phyloP scores from a whole-genome alignment of 2,113 vertebrate genomes.

The Narcine bancroftii region DNA sequence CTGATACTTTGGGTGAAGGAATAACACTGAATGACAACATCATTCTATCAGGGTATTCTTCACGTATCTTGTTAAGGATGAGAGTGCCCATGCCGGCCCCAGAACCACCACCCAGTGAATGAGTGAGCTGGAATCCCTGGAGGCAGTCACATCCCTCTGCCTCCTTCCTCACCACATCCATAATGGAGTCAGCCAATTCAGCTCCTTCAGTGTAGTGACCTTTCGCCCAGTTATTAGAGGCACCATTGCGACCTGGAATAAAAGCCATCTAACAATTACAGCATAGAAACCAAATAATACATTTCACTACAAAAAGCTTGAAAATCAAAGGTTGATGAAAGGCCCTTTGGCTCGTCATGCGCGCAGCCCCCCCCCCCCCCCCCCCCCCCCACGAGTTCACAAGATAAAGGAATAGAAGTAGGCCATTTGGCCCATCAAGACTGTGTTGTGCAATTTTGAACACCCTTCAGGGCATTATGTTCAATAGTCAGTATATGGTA shows the following conservation, averaged over 20 bases:
- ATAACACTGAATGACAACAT: constrained; percentile 29
- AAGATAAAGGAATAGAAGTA: too few species aligned
- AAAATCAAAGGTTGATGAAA: neutral
- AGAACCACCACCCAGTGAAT: constrained; percentile 35
- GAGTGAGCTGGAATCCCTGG: constrained; percentile 37
- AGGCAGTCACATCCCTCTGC: constrained; percentile 34
- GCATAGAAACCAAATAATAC: constrained; percentile 21
- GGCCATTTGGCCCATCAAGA: too few species aligned
- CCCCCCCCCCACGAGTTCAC: too few species aligned
- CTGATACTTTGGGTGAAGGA: constrained; percentile 36
- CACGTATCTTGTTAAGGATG: constrained; percentile 35
- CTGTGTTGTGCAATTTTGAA: neutral
- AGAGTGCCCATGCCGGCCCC: constrained; percentile 35
- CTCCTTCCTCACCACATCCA: constrained; percentile 37
- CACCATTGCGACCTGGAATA: constrained; percentile 19
- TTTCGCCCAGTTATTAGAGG: constrained; percentile 38
- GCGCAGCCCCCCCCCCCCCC: too few species aligned
- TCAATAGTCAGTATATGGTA: neutral
- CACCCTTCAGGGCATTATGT: neutral
- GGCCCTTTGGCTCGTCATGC: neutral
- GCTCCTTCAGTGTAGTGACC: constrained; percentile 38
- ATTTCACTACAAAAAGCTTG: neutral
- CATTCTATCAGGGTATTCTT: constrained; percentile 38
- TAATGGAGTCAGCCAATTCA: constrained; percentile 13
- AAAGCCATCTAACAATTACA: too few species aligned